phyloP scores from a whole-genome alignment of 2,888 invertebrate species.

The Lottia gigantea region DNA sequence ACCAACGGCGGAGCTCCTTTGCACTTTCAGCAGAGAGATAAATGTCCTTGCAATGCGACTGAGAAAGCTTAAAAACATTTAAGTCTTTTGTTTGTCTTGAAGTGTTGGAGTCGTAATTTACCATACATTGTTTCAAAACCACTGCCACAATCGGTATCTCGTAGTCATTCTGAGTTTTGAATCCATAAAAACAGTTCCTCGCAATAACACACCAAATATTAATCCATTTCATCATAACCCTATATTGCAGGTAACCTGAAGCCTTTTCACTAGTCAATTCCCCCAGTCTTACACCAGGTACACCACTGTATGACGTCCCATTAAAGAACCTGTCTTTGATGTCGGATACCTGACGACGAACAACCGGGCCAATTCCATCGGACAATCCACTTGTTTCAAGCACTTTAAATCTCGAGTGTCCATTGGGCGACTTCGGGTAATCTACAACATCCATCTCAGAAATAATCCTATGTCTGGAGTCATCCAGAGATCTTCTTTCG shows the following conservation, averaged over 20 bases:
- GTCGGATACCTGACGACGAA: constrained; percentile 49
- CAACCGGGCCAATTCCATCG: constrained; percentile 35
- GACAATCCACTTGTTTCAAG: constrained; percentile 21
- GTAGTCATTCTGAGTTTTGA: constrained; percentile 41
- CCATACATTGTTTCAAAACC: constrained; percentile 43
- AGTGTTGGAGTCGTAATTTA: constrained; percentile 40
- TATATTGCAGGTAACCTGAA: constrained; percentile 37
- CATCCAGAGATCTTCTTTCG: constrained; percentile 32
- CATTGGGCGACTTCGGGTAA: background rate
- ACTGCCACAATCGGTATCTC: constrained; percentile 46
- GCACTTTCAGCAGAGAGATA: constrained; percentile 46
- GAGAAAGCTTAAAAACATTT: constrained; percentile 52
- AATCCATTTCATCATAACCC: constrained; percentile 46
- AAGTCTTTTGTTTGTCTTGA: constrained; percentile 42
- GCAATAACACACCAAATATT: constrained; percentile 53
- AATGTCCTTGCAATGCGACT: constrained; percentile 45
- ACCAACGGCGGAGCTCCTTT: constrained; percentile 47
- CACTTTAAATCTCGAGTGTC: background rate
- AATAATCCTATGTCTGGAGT: constrained; percentile 9
- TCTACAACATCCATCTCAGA: background rate
- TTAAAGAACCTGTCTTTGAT: constrained; percentile 49
- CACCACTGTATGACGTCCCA: constrained; percentile 16
- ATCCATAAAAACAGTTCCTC: constrained; percentile 53
- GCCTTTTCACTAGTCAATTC: constrained; percentile 17
- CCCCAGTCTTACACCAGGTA: constrained; percentile 23